Evolutionary conservation across 2,113 vertebrate species (phyloP).

Genomic region (Barbus barbus): DNA sequence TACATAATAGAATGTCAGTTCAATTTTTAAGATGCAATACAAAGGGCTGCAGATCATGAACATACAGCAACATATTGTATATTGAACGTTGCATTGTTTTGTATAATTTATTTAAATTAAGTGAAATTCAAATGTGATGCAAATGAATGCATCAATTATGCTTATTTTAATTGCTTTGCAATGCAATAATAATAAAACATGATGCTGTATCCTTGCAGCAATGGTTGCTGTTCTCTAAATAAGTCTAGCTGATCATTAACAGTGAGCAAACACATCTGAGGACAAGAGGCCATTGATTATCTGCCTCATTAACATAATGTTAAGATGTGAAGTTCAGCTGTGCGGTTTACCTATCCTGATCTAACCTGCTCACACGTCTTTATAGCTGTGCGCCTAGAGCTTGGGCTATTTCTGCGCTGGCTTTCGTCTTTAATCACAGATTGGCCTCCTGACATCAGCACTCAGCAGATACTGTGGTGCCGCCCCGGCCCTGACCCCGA

Average conservation of each 20-base stretch:
- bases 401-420: neutral
- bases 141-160: no score
- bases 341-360: neutral
- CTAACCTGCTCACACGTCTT: neutral
- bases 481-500: no score
- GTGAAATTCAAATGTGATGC: neutral
- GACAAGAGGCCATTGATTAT: neutral
- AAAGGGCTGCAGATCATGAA: neutral
- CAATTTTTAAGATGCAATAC: neutral
- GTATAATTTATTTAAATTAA: no score
- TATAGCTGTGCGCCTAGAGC: neutral
- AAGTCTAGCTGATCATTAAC: neutral
- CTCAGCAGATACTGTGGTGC: no score
- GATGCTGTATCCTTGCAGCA: neutral
- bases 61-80: no score
- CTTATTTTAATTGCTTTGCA: no score
- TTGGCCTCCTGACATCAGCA: no score
- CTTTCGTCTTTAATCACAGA: constrained; percentile 21
- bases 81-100: neutral
- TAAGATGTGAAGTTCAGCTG: neutral
- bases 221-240: neutral
- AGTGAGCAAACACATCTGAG: no score
- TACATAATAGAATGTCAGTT: neutral
- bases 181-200: neutral
- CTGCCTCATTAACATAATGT: neutral